Percentiles rank a stretch among this genome's conserved stretches.
These are phyloP conservation scores for Crambe crambe DNA, from an alignment of 37 sponge, comb jelly and placozoan genomes.

Conservation along the genomic window DNA sequence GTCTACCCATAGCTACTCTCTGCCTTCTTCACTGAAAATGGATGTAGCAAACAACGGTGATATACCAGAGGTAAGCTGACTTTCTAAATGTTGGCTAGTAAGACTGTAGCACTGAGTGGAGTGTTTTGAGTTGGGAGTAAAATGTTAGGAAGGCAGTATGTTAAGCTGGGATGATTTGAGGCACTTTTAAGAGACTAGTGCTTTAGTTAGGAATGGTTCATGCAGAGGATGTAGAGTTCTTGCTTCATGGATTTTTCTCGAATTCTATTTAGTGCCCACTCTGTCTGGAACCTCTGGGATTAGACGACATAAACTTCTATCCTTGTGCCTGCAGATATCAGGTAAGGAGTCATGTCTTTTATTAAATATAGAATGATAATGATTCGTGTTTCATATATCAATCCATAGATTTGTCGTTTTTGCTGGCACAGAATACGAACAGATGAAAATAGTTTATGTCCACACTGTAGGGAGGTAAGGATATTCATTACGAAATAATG, in stretches of 20 bases:
- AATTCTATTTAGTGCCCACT: slow-evolving; percentile 88
- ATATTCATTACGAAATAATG: not conserved
- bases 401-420: slow-evolving; percentile 84
- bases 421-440: slow-evolving; percentile 98
- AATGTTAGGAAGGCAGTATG: no score
- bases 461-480: slow-evolving; percentile 91
- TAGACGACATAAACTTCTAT: slow-evolving; percentile 96
- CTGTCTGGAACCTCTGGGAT: slow-evolving; percentile 91
- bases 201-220: no score
- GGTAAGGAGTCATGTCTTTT: slow-evolving; percentile 63
- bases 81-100: no score
- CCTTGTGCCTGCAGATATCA: slow-evolving; percentile 96
- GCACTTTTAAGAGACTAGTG: no score
- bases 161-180: no score
- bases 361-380: not conserved
- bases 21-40: no score
- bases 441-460: slow-evolving; percentile 93
- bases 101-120: no score
- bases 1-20: no score
- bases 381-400: not conserved
- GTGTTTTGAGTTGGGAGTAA: no score
- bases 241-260: no score
- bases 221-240: no score
- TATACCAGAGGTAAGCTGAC: slow-evolving; percentile 36
- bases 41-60: no score